Evolutionary conservation across 2,797 vertebrate genomes (phyloP).

Genomic region (Malurus leucopterus): DNA sequence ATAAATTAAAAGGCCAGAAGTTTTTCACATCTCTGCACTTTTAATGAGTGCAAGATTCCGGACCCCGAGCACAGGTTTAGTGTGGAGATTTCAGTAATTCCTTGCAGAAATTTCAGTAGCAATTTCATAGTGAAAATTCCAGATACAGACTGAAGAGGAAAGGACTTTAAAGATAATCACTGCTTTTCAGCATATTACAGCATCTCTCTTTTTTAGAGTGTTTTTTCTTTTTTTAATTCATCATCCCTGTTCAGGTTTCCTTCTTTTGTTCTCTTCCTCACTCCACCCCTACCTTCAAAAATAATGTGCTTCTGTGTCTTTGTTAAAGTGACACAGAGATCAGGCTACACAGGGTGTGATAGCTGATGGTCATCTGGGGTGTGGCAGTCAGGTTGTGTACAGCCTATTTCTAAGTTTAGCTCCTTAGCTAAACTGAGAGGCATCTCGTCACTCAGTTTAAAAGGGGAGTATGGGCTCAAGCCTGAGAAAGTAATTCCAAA

Average conservation of each 20-base stretch:
- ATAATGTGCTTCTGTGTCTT: not conserved
- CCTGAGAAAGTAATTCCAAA: not conserved
- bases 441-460: not conserved
- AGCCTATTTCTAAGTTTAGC: not conserved
- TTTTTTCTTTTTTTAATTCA: not conserved
- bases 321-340: not conserved
- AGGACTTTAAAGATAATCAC: not conserved
- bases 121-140: not conserved
- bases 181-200: not conserved
- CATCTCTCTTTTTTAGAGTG: not conserved
- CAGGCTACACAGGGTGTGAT: not conserved
- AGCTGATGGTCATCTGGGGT: not conserved
- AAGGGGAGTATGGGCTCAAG: not conserved
- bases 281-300: conserved; percentile 6
- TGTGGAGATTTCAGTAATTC: not conserved
- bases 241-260: not conserved
- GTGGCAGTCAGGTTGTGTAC: not conserved
- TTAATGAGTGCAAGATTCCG: not conserved
- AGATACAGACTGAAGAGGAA: not conserved
- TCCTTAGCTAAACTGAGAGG: not conserved
- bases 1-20: not conserved
- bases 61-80: not conserved
- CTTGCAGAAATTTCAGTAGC: not conserved
- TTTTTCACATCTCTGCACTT: not conserved
- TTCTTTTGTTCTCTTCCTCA: conserved; percentile 33